phyloP scores from a whole-genome alignment of 2,113 vertebrate genomes.

The Carollia perspicillata region DNA sequence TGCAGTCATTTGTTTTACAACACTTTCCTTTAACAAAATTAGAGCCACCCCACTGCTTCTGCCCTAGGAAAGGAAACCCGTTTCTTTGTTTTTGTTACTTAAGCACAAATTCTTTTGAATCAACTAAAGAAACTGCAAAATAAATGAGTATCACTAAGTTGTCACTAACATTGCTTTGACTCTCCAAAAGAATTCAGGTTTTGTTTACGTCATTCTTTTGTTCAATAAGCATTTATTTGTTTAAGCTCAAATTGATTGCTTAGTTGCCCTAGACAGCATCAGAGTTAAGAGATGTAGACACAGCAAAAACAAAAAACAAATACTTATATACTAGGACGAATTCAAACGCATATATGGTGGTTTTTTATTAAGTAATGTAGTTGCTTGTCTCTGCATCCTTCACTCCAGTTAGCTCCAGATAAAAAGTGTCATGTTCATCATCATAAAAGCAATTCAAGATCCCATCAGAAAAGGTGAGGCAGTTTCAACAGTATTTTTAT shows the following conservation, averaged over 20 bases:
- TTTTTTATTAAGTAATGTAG: not conserved
- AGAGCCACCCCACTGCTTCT: not conserved
- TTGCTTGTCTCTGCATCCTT: not conserved
- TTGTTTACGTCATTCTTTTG: slow-evolving; percentile 28
- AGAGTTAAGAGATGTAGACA: slow-evolving; percentile 14
- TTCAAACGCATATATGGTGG: slow-evolving; percentile 10
- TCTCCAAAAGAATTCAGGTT: not conserved
- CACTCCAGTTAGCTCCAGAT: not conserved
- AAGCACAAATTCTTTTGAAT: not conserved
- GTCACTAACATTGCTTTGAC: not conserved
- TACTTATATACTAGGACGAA: not conserved
- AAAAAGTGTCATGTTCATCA: not conserved
- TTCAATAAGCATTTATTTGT: slow-evolving; percentile 52
- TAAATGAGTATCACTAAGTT: not conserved
- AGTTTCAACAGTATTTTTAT: slow-evolving; percentile 54
- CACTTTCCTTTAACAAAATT: not conserved
- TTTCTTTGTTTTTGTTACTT: not conserved
- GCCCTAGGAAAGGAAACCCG: not conserved
- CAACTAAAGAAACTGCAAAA: not conserved
- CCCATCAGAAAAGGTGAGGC: not conserved
- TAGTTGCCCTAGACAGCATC: slow-evolving; percentile 24
- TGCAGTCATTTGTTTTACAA: not conserved
- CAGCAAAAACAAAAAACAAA: slow-evolving; percentile 47
- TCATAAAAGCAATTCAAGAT: slow-evolving; percentile 20
- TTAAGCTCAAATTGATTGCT: slow-evolving; percentile 54